Evolutionary conservation across 2,113 vertebrate genomes (phyloP).

Genomic region (Herpetotheres cachinnans): DNA sequence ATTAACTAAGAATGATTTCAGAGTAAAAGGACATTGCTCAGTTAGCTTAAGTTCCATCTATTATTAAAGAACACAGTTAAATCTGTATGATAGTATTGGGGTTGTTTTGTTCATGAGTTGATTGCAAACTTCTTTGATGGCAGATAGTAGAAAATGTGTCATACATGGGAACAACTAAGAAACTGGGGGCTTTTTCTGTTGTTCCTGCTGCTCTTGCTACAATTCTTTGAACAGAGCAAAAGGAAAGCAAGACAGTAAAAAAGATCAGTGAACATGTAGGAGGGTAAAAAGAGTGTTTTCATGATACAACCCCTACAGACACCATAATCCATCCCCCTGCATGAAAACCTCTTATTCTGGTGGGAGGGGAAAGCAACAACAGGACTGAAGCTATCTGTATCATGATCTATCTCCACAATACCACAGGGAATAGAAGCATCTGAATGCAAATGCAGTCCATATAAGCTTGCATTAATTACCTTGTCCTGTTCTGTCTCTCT

Average conservation of each 20-base stretch:
- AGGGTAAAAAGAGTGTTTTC: background rate
- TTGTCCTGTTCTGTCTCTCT: background rate
- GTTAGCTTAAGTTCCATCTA: background rate
- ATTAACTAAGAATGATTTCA: slow-evolving; percentile 26
- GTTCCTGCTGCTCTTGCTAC: background rate
- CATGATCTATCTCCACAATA: background rate
- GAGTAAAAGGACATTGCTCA: slow-evolving; percentile 1
- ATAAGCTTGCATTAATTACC: background rate
- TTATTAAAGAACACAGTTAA: background rate
- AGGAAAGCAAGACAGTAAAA: background rate
- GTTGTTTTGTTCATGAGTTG: background rate
- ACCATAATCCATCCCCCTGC: background rate
- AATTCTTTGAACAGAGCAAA: background rate
- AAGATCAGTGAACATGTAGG: background rate
- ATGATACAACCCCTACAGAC: background rate
- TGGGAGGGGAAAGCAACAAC: background rate
- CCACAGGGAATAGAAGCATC: background rate
- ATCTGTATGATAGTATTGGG: background rate
- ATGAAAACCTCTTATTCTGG: background rate
- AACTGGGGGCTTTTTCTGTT: background rate
- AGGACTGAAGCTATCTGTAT: background rate
- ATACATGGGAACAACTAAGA: background rate
- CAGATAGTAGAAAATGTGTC: background rate
- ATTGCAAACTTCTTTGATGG: background rate
- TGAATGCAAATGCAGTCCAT: background rate